Evolutionary conservation across 2,888 invertebrate species (phyloP).

Genomic region (Thelaira solivaga): DNA sequence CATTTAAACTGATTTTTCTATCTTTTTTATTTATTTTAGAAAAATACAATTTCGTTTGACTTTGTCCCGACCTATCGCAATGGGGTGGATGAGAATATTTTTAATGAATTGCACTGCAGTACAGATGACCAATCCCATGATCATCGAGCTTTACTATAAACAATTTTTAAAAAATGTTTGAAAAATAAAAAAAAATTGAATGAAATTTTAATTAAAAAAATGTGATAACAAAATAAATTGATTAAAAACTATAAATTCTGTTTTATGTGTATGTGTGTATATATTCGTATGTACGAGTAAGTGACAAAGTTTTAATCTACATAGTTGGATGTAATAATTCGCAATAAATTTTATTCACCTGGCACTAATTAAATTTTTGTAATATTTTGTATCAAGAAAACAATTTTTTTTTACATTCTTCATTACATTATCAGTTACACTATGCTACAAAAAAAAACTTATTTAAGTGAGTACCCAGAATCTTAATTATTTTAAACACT

Average conservation of each 20-base stretch:
- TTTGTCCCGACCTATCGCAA: conserved; percentile 60
- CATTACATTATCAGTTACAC: conserved; percentile 12
- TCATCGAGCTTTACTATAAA: conserved; percentile 29
- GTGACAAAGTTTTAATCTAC: too few relatives aligned
- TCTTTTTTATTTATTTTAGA: conserved; percentile 54
- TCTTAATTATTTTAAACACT: too few relatives aligned
- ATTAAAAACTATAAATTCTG: too few relatives aligned
- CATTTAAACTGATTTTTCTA: not conserved
- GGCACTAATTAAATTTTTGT: conserved; percentile 29
- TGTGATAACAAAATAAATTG: not conserved
- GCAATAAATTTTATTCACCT: conserved; percentile 43
- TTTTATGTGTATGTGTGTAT: too few relatives aligned
- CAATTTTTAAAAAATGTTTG: not conserved
- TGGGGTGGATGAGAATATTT: conserved; percentile 58
- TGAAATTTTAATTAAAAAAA: not conserved
- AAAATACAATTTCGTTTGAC: conserved; percentile 60
- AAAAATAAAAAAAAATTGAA: not conserved
- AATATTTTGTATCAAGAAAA: conserved; percentile 1
- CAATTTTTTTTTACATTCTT: not conserved
- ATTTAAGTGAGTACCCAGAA: too few relatives aligned
- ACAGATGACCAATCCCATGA: conserved; percentile 53
- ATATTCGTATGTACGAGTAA: too few relatives aligned
- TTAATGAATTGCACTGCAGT: conserved; percentile 61
- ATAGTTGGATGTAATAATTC: too few relatives aligned
- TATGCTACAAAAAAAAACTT: not conserved